Conservation (phyloP, 1,140 invertebrate species). For the Bradysia coprophila region DNA sequence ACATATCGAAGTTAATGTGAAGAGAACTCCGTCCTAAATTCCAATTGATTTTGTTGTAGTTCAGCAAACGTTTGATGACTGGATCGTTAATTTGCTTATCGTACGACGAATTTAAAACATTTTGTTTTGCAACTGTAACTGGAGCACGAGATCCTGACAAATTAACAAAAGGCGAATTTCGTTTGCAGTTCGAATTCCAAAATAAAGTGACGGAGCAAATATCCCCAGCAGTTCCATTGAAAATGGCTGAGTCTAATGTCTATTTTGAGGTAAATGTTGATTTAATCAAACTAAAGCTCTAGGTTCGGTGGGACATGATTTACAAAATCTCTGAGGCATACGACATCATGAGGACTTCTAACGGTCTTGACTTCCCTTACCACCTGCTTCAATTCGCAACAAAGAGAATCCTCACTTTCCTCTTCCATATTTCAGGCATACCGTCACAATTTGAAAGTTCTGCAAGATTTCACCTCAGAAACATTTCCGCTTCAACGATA, state of each 20-base stretch:
- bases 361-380: too few relatives aligned
- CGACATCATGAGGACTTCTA: too few relatives aligned
- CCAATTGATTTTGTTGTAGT: slow-evolving; percentile 17
- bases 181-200: slow-evolving; percentile 3
- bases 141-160: slow-evolving; percentile 34
- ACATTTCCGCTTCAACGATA: slow-evolving; percentile 43
- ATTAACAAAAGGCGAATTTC: slow-evolving; percentile 29
- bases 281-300: slow-evolving; percentile 23
- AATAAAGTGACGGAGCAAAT: background rate
- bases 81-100: slow-evolving; percentile 51
- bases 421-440: slow-evolving; percentile 58
- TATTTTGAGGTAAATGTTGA: slow-evolving; percentile 23
- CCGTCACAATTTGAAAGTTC: slow-evolving; percentile 34
- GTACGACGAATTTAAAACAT: slow-evolving; percentile 35
- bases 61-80: slow-evolving; percentile 39
- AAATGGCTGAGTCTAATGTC: slow-evolving; percentile 24
- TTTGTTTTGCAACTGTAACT: slow-evolving; percentile 42
- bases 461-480: slow-evolving; percentile 29
- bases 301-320: too few relatives aligned
- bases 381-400: too few relatives aligned
- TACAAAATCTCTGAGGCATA: too few relatives aligned
- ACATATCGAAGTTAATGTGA: slow-evolving; percentile 1
- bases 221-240: background rate
- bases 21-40: too few relatives aligned
- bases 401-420: slow-evolving; percentile 45